A percentile compares a stretch with the other conserved stretches of the same genome.
Conservation (phyloP, 2,113 vertebrate species). For the Willisornis vidua region DNA sequence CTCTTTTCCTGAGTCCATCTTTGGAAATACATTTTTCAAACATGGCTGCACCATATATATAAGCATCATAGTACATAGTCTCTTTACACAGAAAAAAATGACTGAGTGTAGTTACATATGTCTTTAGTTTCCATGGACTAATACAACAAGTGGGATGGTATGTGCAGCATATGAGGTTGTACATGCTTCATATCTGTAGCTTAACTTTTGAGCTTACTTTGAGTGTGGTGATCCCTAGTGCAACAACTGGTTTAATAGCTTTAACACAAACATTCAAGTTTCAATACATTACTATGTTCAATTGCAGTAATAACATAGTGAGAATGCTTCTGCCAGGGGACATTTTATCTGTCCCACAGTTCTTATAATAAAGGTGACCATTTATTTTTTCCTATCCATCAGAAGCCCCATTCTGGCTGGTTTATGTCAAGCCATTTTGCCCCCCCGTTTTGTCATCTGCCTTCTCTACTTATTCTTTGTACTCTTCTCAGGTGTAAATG, state of each 20-base stretch:
- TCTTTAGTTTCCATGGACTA: background rate
- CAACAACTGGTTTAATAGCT: background rate
- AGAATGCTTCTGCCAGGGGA: background rate
- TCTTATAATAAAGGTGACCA: background rate
- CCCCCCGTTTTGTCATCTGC: background rate
- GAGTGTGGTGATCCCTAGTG: background rate
- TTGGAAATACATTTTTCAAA: background rate
- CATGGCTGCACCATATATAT: fast-evolving
- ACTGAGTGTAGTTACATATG: background rate
- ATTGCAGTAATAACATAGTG: background rate
- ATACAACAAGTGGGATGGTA: background rate
- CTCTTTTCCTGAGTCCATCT: background rate
- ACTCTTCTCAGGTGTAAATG: background rate
- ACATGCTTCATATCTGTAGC: background rate
- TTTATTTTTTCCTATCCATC: background rate
- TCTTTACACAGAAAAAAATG: background rate
- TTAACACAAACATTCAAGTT: background rate
- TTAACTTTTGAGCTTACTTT: background rate
- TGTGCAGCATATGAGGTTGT: background rate
- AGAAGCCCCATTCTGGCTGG: background rate
- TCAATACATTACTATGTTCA: background rate
- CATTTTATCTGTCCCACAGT: background rate
- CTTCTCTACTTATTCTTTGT: background rate
- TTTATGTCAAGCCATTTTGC: background rate
- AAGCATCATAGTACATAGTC: background rate